These are phyloP conservation scores for Micropoecilia bifurca DNA, from an alignment of 2,797 vertebrate species.

Conservation along the genomic window DNA sequence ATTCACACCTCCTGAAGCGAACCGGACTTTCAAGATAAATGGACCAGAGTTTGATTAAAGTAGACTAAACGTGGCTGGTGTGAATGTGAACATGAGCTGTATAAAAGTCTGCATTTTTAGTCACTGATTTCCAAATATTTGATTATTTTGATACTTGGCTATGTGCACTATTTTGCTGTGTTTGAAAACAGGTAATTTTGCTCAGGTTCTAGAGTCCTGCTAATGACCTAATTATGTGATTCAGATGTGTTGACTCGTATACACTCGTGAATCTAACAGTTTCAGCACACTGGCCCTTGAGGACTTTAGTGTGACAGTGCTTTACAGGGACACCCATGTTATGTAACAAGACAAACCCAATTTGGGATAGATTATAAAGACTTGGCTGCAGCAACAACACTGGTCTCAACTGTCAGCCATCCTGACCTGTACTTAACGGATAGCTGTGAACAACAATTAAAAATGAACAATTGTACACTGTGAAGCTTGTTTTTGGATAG, in stretches of 20 bases:
- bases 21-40: too few species aligned
- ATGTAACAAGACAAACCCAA: background rate
- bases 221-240: background rate
- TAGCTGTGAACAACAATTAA: background rate
- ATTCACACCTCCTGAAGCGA: too few species aligned
- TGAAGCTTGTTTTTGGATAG: background rate
- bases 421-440: background rate
- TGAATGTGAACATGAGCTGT: background rate
- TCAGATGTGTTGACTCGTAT: background rate
- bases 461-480: background rate
- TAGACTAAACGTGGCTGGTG: too few species aligned
- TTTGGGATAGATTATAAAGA: slow-evolving; percentile 2
- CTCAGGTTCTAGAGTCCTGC: background rate
- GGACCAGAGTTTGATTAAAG: too few species aligned
- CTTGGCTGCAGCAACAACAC: background rate
- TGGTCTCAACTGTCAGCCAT: background rate
- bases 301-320: background rate
- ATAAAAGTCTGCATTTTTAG: background rate
- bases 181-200: background rate
- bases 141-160: background rate
- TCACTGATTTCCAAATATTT: background rate
- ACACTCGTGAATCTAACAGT: background rate
- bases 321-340: background rate
- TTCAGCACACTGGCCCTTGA: background rate
- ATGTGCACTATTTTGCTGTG: background rate